Evolutionary conservation across 2,797 vertebrate genomes (phyloP), one percentile per base, ranked within the genome.

Genomic region (Holocentrus rufus): DNA sequence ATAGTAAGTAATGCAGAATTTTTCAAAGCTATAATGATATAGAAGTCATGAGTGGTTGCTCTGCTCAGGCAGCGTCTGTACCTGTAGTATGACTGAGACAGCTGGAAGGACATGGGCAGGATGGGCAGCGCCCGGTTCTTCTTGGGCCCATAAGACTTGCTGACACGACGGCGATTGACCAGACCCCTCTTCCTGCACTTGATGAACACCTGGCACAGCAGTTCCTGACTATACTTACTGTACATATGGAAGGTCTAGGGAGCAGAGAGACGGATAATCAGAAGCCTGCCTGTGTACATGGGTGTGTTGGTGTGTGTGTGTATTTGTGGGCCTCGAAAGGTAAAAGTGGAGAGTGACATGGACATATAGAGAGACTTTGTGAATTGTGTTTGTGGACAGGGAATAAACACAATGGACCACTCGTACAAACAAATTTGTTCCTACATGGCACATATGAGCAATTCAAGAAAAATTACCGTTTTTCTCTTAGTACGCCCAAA

Each of bases 1-100:
- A 27, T 27, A 27, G 25, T 27, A 27, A 27, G 25, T 27, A 27
- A 27, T 27, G 25, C 25, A 27, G 25, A 27, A 27, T 27, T 27
- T 27, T 27, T 27, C 25, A 1, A 2, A 44, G 42, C 2, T 44
- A 4, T 4, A 44, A 44, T 44, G 42, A 44, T 17, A 44, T 5
- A 14, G 13, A 15, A 44, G 42, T 17, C 11, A 15, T 44, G 3
- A 44, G 42, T 44, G 14, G 14, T 5, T 44, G 42, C 1, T 6
- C n/a, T 59, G 36, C 13, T 17, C 2, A 13, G 42, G 42, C 18
- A 42, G 31, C 8, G 55, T 5, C 4, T 17, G 34, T 83, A 98
- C 97, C 94, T 96, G 94, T 96, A 98, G 91, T 97, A 99, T 69
- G 93, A 93, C 91, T 98, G 97, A 34, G 98, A 99, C 30, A 99